These are phyloP conservation scores for Eustalomyia histrio DNA, from an alignment of 2,888 invertebrate genomes.

Conservation along the genomic window DNA sequence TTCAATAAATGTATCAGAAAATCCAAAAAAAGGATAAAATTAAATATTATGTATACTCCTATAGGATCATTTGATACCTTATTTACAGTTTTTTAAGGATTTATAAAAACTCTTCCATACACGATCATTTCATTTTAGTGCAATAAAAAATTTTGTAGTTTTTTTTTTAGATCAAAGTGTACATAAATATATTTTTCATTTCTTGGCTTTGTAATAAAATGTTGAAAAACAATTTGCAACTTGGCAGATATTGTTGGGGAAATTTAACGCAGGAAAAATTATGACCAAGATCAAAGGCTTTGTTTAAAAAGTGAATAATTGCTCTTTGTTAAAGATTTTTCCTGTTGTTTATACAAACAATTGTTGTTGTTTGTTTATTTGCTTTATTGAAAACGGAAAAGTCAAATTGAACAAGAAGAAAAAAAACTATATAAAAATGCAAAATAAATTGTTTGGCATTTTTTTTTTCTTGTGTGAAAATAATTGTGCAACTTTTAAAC, in stretches of 20 bases:
- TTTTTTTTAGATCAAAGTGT: no score
- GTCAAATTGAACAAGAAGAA: not conserved
- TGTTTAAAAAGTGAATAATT: constrained; percentile 42
- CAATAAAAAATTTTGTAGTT: no score
- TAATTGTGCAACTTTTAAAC: not conserved
- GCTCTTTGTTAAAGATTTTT: constrained; percentile 31
- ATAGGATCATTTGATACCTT: no score
- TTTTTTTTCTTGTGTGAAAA: not conserved
- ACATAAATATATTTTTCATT: not conserved
- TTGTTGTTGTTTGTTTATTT: not conserved
- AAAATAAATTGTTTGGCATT: not conserved
- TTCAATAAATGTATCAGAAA: no score
- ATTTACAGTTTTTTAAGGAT: no score
- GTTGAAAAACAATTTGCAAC: constrained; percentile 59
- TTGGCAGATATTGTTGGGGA: constrained; percentile 58
- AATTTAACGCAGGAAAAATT: constrained; percentile 55
- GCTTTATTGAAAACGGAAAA: constrained; percentile 5
- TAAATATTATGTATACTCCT: no score
- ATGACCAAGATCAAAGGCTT: constrained; percentile 55
- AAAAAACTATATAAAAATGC: not conserved
- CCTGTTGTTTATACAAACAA: not conserved
- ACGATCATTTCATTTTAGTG: no score
- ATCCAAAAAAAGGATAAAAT: no score
- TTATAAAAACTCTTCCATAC: no score
- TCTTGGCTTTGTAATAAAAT: not conserved